phyloP scores from a whole-genome alignment of 2,888 invertebrate species.

The Sphinx pinastri region DNA sequence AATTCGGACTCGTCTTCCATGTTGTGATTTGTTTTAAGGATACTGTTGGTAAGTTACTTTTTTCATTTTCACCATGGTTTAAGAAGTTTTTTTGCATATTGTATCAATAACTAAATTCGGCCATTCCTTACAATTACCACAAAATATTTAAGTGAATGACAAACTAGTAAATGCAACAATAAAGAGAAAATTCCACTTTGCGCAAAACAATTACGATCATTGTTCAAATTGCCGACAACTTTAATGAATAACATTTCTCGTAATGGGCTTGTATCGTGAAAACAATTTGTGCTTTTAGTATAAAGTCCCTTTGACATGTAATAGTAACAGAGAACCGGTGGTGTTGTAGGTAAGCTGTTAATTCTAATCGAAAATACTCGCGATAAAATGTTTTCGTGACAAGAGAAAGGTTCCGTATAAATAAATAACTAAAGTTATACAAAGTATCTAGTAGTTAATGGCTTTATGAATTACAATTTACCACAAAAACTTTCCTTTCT shows the following conservation, averaged over 20 bases:
- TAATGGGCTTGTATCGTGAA: slow-evolving; percentile 33
- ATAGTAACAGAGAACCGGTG: slow-evolving; percentile 28
- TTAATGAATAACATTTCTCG: slow-evolving; percentile 1
- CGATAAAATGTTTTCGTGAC: slow-evolving; percentile 26
- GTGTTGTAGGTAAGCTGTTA: slow-evolving; percentile 20
- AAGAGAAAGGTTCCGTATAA: neutral
- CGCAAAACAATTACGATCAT: neutral
- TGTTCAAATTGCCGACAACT: neutral
- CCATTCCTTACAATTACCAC: neutral
- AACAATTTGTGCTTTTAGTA: slow-evolving; percentile 35
- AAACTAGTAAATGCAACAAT: neutral
- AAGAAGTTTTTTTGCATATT: no score
- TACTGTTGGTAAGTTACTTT: slow-evolving; percentile 68
- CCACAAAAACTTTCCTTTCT: no score
- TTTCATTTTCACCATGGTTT: neutral
- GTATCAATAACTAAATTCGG: neutral
- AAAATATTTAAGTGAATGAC: neutral
- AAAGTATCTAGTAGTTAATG: neutral
- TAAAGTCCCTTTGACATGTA: slow-evolving; percentile 31
- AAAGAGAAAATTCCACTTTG: neutral
- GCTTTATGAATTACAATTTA: no score
- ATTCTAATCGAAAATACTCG: slow-evolving; percentile 35
- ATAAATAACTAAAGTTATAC: neutral
- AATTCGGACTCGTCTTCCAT: slow-evolving; percentile 82
- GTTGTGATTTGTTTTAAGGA: slow-evolving; percentile 82